Conservation (phyloP, 2,113 vertebrate genomes). For the Cervus canadensis region DNA sequence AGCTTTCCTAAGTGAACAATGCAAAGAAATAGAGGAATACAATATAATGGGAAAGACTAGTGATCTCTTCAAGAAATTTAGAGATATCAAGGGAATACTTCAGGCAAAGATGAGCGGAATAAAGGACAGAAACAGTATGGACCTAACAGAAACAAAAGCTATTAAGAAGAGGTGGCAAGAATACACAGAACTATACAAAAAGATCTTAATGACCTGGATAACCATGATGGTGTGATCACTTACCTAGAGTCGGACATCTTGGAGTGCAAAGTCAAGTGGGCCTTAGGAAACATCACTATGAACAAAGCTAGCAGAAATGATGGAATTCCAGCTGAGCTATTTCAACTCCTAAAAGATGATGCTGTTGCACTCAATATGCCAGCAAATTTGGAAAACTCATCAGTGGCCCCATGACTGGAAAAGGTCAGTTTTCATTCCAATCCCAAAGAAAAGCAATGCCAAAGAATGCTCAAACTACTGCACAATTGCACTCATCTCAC, state of each 20-base stretch:
- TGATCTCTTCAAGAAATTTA: not conserved
- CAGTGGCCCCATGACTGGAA: not conserved
- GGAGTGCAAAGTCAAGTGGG: not conserved
- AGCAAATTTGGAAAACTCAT: not conserved
- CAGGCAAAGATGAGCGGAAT: not conserved
- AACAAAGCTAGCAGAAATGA: not conserved
- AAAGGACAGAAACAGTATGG: not conserved
- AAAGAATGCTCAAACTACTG: not conserved
- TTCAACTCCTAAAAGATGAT: not conserved
- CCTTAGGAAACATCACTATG: not conserved
- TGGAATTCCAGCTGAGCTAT: not conserved
- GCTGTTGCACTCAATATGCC: not conserved
- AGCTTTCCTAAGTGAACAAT: not conserved
- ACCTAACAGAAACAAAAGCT: not conserved
- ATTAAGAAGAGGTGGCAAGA: not conserved
- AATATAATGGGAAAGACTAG: not conserved
- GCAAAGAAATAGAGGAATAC: not conserved
- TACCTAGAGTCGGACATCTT: not conserved
- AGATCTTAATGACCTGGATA: not conserved
- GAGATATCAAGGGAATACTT: not conserved
- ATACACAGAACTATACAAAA: not conserved
- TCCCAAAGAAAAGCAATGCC: not conserved
- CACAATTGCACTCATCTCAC: not conserved
- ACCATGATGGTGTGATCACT: not conserved
- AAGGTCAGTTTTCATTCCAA: not conserved